Base-by-base conservation (phyloP, 2,113 vertebrate species). In the Hemichromis elongatus region DNA sequence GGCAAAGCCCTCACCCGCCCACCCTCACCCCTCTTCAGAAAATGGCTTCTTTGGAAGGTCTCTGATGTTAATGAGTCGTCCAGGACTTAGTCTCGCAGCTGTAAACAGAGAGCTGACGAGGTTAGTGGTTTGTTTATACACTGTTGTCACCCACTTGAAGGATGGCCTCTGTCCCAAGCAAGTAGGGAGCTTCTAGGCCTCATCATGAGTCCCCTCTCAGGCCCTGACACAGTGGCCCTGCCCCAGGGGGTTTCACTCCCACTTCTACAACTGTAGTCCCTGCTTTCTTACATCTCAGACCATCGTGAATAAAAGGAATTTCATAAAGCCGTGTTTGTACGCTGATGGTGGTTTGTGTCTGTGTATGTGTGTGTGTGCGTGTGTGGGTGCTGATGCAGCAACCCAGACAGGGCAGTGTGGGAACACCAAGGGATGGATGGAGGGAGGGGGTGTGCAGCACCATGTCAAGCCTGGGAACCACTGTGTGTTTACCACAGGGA, bases 401-500 rank as follows among this genome's bases (percentile, higher is more conserved):
- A 82, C 53, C 89, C 93, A 93, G 91, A 95, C 93, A 93, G 93
- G 88, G 94, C 90, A 93, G 90, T 95, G 96, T 97, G 96, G 97
- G 94, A 96, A 90, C 96, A 93, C 94, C 90, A 95, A 92, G 82
- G 91, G 93, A 93, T 95, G 53, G 88, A 92, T 94, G 87, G 93
- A 93, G 83, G 87, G 90, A 54, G 83, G 85, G 79, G 56, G 75
- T 80, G 80, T 84, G 90, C 83, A 90, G 90, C 88, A 80, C 88
- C 93, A 93, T 88, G 93, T 93, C 85, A 96, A 96, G 96, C 96
- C 97, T 97, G 97, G 97, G 97, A 98, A 98, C 95, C 77, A 94
- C 94, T 92, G 93, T 92, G 96, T 97, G 97, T 98, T 98, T 98
- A 97, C 96, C 92, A 78, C 96, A 95, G 95, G 95, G 95, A 96